Conservation (phyloP, 2,113 vertebrate genomes). For the Percina caprodes region DNA sequence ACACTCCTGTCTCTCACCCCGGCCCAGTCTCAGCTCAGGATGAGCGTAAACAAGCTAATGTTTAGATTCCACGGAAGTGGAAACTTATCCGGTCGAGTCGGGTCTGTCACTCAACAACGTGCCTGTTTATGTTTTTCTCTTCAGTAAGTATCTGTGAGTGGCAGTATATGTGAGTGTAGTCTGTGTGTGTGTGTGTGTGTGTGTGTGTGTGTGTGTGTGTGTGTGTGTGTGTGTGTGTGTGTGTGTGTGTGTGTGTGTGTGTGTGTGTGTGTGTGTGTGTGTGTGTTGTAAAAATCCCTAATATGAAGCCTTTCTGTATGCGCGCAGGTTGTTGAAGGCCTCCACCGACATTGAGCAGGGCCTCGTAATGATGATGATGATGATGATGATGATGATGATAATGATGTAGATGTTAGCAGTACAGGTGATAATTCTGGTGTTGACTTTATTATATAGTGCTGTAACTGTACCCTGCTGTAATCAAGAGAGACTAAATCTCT, state of each 20-base stretch:
- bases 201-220: constrained; percentile 10
- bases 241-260: constrained; percentile 2
- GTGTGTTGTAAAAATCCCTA: constrained; percentile 15
- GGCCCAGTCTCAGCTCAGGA: constrained; percentile 47
- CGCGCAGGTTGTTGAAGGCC: neutral
- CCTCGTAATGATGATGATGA: neutral
- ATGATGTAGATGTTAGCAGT: neutral
- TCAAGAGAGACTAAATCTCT: neutral
- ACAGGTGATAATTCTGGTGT: neutral
- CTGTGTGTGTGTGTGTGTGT: constrained; percentile 1
- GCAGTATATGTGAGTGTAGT: constrained; percentile 51
- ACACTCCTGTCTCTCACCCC: constrained; percentile 6
- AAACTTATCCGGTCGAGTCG: constrained; percentile 70
- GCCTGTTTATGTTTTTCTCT: constrained; percentile 75
- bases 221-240: neutral
- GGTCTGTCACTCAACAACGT: constrained; percentile 72
- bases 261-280: constrained; percentile 3
- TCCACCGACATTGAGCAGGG: neutral
- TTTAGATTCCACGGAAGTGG: constrained; percentile 79
- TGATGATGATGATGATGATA: neutral
- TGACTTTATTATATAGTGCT: neutral
- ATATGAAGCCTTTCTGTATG: constrained; percentile 6
- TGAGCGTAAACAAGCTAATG: constrained; percentile 76
- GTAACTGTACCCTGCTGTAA: neutral
- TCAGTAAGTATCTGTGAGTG: constrained; percentile 55